These are phyloP conservation scores for Ecliptopera silaceata DNA, from an alignment of 2,888 invertebrate species.

Conservation along the genomic window DNA sequence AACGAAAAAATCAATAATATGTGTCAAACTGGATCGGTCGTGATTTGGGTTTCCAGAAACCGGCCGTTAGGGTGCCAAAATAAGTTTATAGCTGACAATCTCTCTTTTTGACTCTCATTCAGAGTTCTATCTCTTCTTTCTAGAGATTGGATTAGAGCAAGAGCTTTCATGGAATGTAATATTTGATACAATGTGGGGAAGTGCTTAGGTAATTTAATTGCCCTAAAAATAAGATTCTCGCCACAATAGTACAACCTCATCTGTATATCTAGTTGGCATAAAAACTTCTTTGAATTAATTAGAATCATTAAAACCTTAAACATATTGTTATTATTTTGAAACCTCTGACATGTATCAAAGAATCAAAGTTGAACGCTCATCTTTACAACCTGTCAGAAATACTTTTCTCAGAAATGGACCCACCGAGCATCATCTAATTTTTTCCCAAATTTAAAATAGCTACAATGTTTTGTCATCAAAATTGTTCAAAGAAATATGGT, in stretches of 20 bases:
- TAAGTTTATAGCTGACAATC: too few relatives aligned
- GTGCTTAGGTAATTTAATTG: too few relatives aligned
- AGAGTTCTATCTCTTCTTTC: too few relatives aligned
- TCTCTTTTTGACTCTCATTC: too few relatives aligned
- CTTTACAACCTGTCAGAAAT: not conserved
- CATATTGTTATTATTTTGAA: not conserved
- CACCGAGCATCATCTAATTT: conserved; percentile 25
- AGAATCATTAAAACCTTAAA: not conserved
- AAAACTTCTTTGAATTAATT: not conserved
- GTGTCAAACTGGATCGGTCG: too few relatives aligned
- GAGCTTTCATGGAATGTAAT: too few relatives aligned
- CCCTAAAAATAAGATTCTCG: too few relatives aligned
- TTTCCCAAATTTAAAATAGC: conserved; percentile 23
- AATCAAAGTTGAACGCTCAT: not conserved
- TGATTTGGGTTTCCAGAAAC: too few relatives aligned
- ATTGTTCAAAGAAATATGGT: conserved; percentile 61
- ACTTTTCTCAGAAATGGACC: conserved; percentile 24
- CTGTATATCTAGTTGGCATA: not conserved
- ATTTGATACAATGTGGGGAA: too few relatives aligned
- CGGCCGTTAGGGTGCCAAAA: too few relatives aligned
- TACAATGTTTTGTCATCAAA: conserved; percentile 40
- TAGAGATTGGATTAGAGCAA: too few relatives aligned
- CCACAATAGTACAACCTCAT: not conserved
- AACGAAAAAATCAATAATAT: too few relatives aligned
- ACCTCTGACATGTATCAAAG: conserved; percentile 9